Base-by-base conservation (phyloP, 2,113 vertebrate genomes). In the Pelodiscus sinensis region DNA sequence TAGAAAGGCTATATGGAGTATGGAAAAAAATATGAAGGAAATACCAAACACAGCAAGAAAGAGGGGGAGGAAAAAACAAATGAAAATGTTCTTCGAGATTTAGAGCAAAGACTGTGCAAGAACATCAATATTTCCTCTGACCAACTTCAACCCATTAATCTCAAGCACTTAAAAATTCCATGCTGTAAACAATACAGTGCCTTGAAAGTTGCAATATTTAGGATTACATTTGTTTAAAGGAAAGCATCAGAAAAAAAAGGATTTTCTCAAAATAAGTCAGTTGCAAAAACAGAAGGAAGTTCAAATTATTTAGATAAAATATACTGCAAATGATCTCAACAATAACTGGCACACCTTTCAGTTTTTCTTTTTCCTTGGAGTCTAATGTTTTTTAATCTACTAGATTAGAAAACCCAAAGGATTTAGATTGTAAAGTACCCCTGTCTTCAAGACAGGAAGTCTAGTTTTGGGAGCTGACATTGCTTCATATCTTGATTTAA, bases 231-330 rank as follows among this genome's bases (percentile, higher is more conserved):
- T 88, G 25, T 57, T 88, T 87, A 88, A 83, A 83, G 24, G 58
- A 81, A 71, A 79, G 79, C 55, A 88, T 60, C 31, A 79, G 6
- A 54, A 27, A 80, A 51, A 87, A 82, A 9, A 62, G 56, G 79
- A 27, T 83, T 92, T 75, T 92, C 77, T 92, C 86, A 95, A 95
- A 96, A 92, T 94, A 95, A 94, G 57, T 80, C 83, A 95, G 62
- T 65, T 31, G 81, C 25, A 84, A n/a, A 71, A 94, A 92, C 58
- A 92, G 81, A 95, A 88, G 25, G 96, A 94, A 88, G 83, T 86
- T 94, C 54, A 81, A 93, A 95, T 94, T 96, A 96, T 94, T 94
- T 92, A 79, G 38, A 87, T 44, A 38, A 82, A 68, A 82, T 31
- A 88, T 44, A 29, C 25, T 29, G 80, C 78, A 94, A 95, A 89